Conservation (phyloP, 92 coral and sea anemone genomes). For the Ricordea florida region DNA sequence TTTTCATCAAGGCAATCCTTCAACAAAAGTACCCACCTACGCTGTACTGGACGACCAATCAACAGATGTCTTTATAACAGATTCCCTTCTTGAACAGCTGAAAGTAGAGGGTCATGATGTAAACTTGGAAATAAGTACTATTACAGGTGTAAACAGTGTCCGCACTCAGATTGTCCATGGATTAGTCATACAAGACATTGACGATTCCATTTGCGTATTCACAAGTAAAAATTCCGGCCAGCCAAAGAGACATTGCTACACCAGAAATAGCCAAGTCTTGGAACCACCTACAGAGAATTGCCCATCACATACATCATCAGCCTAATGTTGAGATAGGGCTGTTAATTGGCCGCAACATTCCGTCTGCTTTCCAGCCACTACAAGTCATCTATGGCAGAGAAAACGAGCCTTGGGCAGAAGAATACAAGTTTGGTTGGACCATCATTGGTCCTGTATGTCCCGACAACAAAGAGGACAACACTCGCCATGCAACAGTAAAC, state of each 20-base stretch:
- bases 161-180: conserved; percentile 46
- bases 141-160: conserved; percentile 51
- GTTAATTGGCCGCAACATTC: conserved; percentile 54
- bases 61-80: conserved; percentile 61
- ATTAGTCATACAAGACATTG: conserved; percentile 44
- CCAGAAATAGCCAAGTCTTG: conserved; percentile 41
- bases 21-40: conserved; percentile 33
- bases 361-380: conserved; percentile 53
- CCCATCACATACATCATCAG: conserved; percentile 33
- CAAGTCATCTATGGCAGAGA: conserved; percentile 60
- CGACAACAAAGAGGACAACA: neutral
- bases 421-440: conserved; percentile 64
- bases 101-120: conserved; percentile 38
- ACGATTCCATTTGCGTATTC: conserved; percentile 32
- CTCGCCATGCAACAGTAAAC: conserved; percentile 9
- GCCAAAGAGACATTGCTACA: conserved; percentile 48
- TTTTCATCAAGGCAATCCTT: conserved; percentile 40
- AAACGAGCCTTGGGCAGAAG: conserved; percentile 79
- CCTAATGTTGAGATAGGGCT: conserved; percentile 54
- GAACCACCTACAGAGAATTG: conserved; percentile 41
- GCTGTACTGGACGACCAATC: conserved; percentile 75
- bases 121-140: conserved; percentile 52
- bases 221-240: conserved; percentile 32
- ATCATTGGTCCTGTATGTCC: conserved; percentile 38
- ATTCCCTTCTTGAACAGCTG: conserved; percentile 46